Evolutionary conservation across 2,113 vertebrate genomes (phyloP).

Genomic region (Lycaon pictus): DNA sequence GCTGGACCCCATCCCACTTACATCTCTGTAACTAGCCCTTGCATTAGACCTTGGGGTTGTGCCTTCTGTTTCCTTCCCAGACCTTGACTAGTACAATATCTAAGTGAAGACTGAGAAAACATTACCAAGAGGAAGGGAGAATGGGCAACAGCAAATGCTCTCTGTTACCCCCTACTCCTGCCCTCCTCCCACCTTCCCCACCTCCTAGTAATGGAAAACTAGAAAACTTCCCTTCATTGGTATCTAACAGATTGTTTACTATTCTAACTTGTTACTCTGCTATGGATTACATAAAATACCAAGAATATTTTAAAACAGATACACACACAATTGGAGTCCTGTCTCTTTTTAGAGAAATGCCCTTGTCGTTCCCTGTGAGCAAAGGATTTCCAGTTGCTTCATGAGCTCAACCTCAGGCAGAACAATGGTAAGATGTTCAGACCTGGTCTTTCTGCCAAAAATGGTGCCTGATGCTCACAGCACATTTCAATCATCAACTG

Average conservation of each 20-base stretch:
- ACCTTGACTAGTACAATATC: not conserved
- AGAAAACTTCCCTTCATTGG: not conserved
- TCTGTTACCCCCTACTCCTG: not conserved
- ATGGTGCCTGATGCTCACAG: not conserved
- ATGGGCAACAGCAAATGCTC: not conserved
- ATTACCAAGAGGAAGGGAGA: not conserved
- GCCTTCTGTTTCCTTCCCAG: not conserved
- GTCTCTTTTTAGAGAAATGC: slow-evolving; percentile 15
- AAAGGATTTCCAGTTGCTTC: not conserved
- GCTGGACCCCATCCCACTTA: not conserved
- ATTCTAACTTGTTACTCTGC: not conserved
- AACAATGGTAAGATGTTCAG: not conserved
- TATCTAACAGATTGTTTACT: not conserved
- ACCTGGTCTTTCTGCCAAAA: not conserved
- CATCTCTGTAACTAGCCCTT: not conserved
- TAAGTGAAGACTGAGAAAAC: not conserved
- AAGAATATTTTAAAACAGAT: not conserved
- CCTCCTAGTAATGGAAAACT: not conserved
- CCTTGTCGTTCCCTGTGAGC: not conserved
- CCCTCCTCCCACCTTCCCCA: no score
- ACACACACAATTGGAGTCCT: not conserved
- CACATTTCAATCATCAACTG: not conserved
- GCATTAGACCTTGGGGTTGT: not conserved
- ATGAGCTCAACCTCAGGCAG: not conserved
- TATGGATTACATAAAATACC: not conserved